Conservation (phyloP, 2,888 invertebrate species). For the Hydraecia micacea region DNA sequence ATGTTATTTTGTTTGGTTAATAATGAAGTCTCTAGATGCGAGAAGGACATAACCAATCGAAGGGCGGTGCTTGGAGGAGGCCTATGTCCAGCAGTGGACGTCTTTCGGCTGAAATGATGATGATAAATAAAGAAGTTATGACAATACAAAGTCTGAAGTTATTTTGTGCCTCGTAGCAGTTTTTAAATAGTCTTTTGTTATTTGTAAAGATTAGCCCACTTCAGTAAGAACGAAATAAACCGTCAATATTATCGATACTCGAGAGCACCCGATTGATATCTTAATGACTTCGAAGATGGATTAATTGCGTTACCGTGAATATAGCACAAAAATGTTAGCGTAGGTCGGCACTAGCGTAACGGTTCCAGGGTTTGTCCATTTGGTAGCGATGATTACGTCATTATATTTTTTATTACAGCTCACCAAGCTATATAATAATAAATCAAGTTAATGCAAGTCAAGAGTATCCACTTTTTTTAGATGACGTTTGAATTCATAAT, state of each 20-base stretch:
- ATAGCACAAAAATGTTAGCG: background rate
- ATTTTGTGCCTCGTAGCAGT: background rate
- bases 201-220: no score
- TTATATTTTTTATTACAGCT: background rate
- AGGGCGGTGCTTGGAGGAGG: no score
- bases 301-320: background rate
- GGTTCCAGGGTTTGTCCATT: background rate
- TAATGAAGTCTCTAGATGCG: background rate
- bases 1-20: background rate
- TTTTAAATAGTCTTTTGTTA: background rate
- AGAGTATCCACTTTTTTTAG: background rate
- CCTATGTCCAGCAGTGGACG: no score
- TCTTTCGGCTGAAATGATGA: no score
- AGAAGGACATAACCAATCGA: background rate
- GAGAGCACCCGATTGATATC: background rate
- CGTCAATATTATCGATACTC: background rate
- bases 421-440: background rate
- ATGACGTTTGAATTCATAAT: background rate
- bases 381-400: background rate
- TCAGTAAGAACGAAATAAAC: constrained; percentile 5
- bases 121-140: no score
- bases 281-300: constrained; percentile 6
- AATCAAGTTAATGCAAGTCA: background rate
- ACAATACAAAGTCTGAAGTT: background rate
- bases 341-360: background rate